These are phyloP conservation scores for Dendrocopos noguchii DNA, from an alignment of 2,113 vertebrate genomes.

Conservation along the genomic window DNA sequence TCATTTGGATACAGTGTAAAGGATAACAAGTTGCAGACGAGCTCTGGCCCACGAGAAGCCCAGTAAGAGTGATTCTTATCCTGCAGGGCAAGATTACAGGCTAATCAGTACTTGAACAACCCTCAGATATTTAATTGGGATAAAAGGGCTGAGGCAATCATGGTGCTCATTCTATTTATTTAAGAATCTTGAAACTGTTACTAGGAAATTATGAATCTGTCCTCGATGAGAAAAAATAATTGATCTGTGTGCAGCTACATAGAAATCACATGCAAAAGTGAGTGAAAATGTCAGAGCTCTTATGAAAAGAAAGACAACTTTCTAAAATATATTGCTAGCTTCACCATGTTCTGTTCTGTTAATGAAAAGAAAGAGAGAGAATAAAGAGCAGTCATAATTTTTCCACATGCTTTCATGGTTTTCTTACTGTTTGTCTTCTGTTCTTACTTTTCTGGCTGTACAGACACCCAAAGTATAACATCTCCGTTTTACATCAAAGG, in stretches of 20 bases:
- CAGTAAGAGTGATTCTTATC: background rate
- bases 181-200: background rate
- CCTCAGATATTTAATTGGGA: constrained; percentile 5
- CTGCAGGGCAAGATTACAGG: background rate
- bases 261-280: background rate
- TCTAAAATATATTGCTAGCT: background rate
- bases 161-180: constrained; percentile 7
- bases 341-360: background rate
- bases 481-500: constrained; percentile 38
- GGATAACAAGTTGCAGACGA: constrained; percentile 37
- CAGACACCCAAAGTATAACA: background rate
- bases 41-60: background rate
- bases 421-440: background rate
- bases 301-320: background rate
- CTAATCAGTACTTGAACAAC: constrained; percentile 18
- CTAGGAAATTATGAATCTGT: constrained; percentile 1
- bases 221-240: constrained; percentile 8
- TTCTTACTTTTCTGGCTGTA: constrained; percentile 17
- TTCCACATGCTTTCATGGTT: background rate
- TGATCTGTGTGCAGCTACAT: background rate
- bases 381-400: background rate
- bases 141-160: constrained; percentile 18
- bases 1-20: constrained; percentile 18
- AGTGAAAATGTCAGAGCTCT: background rate
- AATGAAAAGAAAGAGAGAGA: background rate